phyloP scores from a whole-genome alignment of 1,140 invertebrate genomes.

The Zaprionus gabonicus region DNA sequence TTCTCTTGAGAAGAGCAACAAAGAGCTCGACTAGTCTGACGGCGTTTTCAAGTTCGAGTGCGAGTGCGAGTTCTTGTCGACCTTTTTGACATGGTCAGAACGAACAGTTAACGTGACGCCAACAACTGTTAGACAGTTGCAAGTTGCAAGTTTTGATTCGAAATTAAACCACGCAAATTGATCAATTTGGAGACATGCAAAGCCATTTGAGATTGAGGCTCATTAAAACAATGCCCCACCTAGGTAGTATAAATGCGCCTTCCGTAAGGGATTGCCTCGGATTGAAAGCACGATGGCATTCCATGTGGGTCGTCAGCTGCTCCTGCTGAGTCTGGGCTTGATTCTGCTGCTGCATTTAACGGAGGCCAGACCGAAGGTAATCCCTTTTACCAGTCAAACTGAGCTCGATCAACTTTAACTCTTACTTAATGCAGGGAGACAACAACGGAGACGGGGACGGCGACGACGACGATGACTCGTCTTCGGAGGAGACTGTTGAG shows the following conservation, averaged over 20 bases:
- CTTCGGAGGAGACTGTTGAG: slow-evolving; percentile 78
- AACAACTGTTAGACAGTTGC: neutral
- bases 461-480: slow-evolving; percentile 75
- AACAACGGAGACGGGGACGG: slow-evolving; percentile 22
- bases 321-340: slow-evolving; percentile 34
- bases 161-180: slow-evolving; percentile 24
- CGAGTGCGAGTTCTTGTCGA: neutral
- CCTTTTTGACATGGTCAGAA: slow-evolving; percentile 1
- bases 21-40: slow-evolving; percentile 10
- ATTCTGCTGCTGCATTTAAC: slow-evolving; percentile 51
- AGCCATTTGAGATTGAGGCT: slow-evolving; percentile 28
- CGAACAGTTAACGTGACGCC: neutral
- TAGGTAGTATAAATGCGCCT: slow-evolving; percentile 54
- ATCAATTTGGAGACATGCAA: slow-evolving; percentile 67
- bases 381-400: neutral
- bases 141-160: neutral
- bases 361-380: slow-evolving; percentile 67
- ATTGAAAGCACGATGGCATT: slow-evolving; percentile 51
- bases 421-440: neutral
- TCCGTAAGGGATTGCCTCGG: neutral
- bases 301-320: slow-evolving; percentile 46
- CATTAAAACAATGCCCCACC: slow-evolving; percentile 41
- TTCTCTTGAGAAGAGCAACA: neutral
- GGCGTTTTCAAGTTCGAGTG: slow-evolving; percentile 25
- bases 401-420: neutral